Evolutionary conservation across 2,888 invertebrate genomes (phyloP), one percentile per base, ranked within the genome.

Genomic region (Argyresthia albistria): DNA sequence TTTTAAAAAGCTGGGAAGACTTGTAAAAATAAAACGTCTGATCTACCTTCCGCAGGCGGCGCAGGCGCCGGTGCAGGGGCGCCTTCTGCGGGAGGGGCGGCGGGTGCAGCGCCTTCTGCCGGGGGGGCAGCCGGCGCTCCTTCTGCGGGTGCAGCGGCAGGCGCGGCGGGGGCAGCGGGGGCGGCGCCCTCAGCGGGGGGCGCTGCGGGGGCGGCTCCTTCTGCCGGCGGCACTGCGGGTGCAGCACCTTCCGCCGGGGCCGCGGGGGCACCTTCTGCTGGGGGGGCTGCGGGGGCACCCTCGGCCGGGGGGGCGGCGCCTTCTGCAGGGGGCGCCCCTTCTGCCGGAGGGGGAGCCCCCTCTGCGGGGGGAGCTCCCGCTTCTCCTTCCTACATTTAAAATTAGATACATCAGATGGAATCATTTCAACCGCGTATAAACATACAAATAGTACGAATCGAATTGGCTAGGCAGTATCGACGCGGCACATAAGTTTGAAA

Each of bases 271-370:
- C 73, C 62, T 52, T 69, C 64, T 7, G 65, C 66, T 35, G 60
- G 60, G 12, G 61, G 58, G 14, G 55, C 57, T 51, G 64, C 60
- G 35, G 67, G 57, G 43, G 61, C 61, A 11, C 56, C 55, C 47
- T 65, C 63, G 35, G 60, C 61, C 16, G 62, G 58, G 10, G 63
- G 58, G 55, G 65, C 69, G 4, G 72, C 64, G 0, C 68, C 67
- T 45, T 64, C 68, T 52, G 69, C 76, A 4, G 69, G 64, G 12
- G 73, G 65, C 43, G 71, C 63, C 6, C 67, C 77, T 63, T 76
- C 76, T 3, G 70, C 66, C 1, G 70, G 69, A 8, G 70, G 69
- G 8, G 70, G 69, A 8, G 66, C 65, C 6, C 64, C 71, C 55
- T 72, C 70, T 55, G 67, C 76, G 4, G 69, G 62, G 10, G 66